Percentiles rank a stretch among this genome's conserved stretches.
Conservation (phyloP, 1,140 invertebrate genomes). For the Diabrotica virgifera region DNA sequence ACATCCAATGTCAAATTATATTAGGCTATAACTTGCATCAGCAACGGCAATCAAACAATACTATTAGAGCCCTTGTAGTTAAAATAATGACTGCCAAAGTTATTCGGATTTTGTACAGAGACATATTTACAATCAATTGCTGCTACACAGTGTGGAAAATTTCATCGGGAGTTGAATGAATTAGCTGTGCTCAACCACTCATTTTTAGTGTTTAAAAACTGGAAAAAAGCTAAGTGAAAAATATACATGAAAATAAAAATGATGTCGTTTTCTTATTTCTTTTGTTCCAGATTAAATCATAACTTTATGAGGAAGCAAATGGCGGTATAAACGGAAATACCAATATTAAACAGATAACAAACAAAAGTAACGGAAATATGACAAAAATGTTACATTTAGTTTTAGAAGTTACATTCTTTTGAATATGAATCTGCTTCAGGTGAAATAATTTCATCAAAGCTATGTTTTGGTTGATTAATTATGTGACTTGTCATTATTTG, state of each 20-base stretch:
- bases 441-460: no score
- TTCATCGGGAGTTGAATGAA: not conserved
- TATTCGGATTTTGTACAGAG: not conserved
- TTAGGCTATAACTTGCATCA: no score
- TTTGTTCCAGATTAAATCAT: not conserved
- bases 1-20: no score
- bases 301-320: not conserved
- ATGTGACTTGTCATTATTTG: no score
- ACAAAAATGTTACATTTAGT: no score
- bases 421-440: no score
- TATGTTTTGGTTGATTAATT: no score
- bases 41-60: no score
- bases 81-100: not conserved
- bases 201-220: not conserved
- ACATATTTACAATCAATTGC: no score
- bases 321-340: not conserved
- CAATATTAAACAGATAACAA: not conserved
- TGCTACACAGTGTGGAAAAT: not conserved
- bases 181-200: not conserved
- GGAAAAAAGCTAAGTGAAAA: not conserved
- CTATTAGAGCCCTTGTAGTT: not conserved
- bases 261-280: not conserved
- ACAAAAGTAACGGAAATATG: no score
- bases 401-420: no score
- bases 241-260: no score